A percentile compares a stretch with the other conserved stretches of the same genome.
Evolutionary conservation across 2,888 invertebrate species (phyloP).

Genomic region (Chloroclystis v-ata): DNA sequence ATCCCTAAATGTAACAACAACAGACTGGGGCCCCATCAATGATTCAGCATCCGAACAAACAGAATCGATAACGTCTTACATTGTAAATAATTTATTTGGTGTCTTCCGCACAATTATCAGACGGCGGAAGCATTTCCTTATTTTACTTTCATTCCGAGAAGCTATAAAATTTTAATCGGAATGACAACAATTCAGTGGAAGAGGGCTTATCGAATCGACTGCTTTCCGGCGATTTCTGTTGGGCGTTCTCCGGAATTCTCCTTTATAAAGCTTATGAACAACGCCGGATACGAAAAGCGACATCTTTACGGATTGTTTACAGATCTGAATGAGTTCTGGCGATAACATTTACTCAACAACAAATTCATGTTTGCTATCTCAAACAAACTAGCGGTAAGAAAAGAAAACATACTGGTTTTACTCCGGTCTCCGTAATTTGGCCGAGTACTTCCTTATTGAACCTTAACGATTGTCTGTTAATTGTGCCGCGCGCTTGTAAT

Average conservation of each 20-base stretch:
- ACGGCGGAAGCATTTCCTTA: slow-evolving; percentile 16
- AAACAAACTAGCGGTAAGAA: too few species aligned
- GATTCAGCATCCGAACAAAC: not conserved
- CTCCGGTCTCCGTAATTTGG: not conserved
- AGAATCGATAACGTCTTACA: not conserved
- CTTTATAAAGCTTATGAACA: not conserved
- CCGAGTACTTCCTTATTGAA: not conserved
- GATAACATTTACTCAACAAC: too few species aligned
- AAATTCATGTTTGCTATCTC: too few species aligned
- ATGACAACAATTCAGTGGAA: slow-evolving; percentile 19
- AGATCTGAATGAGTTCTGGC: too few species aligned
- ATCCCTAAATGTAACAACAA: not conserved
- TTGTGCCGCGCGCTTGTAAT: slow-evolving; percentile 4
- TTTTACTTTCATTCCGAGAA: slow-evolving; percentile 21
- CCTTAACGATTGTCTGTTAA: slow-evolving; percentile 12
- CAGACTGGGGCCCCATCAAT: not conserved
- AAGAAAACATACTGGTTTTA: too few species aligned
- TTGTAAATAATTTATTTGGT: not conserved
- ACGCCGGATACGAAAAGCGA: not conserved
- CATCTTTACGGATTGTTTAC: not conserved
- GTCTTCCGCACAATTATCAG: slow-evolving; percentile 13
- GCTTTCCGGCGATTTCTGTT: slow-evolving; percentile 19
- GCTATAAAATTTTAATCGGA: slow-evolving; percentile 26
- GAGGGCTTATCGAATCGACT: slow-evolving; percentile 23
- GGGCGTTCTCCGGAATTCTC: slow-evolving; percentile 15